Conservation (phyloP, 2,797 vertebrate species). For the Scomberomorus guttatus region DNA sequence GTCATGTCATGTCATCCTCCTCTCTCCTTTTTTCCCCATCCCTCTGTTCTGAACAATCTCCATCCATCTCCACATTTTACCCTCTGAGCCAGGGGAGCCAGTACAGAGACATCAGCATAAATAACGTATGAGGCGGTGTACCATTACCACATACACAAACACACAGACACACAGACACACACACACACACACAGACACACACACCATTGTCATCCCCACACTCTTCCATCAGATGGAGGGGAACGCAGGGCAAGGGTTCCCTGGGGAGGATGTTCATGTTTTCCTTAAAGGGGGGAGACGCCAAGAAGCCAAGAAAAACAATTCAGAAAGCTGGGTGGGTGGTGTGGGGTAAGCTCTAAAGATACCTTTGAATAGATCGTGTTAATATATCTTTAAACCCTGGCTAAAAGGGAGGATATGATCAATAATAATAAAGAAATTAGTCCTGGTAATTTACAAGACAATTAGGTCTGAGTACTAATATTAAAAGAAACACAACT, state of each 20-base stretch:
- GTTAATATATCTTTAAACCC: conserved; percentile 2
- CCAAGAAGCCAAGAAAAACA: conserved; percentile 42
- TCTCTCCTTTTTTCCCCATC: not conserved
- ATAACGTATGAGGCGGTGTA: conserved; percentile 74
- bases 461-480: conserved; percentile 7
- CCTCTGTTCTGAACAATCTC: conserved; percentile 19
- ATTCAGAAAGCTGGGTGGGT: conserved; percentile 18
- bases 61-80: conserved; percentile 43
- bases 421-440: conserved; percentile 18
- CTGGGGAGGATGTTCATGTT: conserved; percentile 47
- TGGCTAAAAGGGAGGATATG: conserved; percentile 12
- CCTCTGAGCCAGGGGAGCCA: conserved; percentile 49
- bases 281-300: conserved; percentile 35
- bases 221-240: conserved; percentile 35
- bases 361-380: not conserved
- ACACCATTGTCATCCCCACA: conserved; percentile 24
- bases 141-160: conserved; percentile 50
- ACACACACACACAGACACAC: conserved; percentile 36
- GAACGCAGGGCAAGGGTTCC: conserved; percentile 37
- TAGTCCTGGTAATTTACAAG: not conserved
- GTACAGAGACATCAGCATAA: conserved; percentile 63
- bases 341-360: not conserved
- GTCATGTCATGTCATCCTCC: not conserved
- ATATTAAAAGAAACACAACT: conserved; percentile 21
- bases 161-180: conserved; percentile 36